Evolutionary conservation across 1,140 invertebrate genomes (phyloP), one percentile per base, ranked within the genome.

Genomic region (Meloidogyne exigua): DNA sequence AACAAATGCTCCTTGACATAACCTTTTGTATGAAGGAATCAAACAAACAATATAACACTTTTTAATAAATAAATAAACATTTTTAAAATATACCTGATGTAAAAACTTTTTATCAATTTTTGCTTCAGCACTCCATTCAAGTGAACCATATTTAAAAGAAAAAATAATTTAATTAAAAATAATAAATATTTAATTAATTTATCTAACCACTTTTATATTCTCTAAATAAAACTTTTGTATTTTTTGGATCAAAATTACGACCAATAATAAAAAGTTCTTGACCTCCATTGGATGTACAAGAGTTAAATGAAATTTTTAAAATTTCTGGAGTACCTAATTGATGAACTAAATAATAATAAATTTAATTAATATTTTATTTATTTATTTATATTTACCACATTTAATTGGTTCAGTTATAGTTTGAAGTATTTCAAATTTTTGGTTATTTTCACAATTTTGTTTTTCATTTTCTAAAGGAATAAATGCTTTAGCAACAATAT

Each of bases 291-390:
- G 92, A 92, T 11, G 92, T 91, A 84, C 92, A 93, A 23, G 92
- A 92, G 23, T 91, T 91, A 9, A 95, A 87, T 0, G 94, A 96
- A 87, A 95, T 95, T 87, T 95, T 94, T 82, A 93, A 94, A 73
- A 97, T 95, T 89, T 98, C 95, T 18, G 95, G 95, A 62, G 94
- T 92, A 64, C 95, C 95, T 10, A 94, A 92, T 15, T 95, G 95
- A 90, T 98, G 95, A 67, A 95, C 94, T 96, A 88, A 1, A 89
- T 89, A 63, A 25, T 84, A 83, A 66, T 80, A 23, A 62, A 65
- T 10, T 72, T 65, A 18, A n/a, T 36, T 25, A 2, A 81, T 13
- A 39, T 64, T 15, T 66, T 77, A 32, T 3, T 32, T 32, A 32
- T 32, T 32, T 3, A 79, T 72, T 76, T 39, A 39, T 39, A 39